phyloP scores from a whole-genome alignment of 2,797 vertebrate genomes.

The Myotis vivesi region DNA sequence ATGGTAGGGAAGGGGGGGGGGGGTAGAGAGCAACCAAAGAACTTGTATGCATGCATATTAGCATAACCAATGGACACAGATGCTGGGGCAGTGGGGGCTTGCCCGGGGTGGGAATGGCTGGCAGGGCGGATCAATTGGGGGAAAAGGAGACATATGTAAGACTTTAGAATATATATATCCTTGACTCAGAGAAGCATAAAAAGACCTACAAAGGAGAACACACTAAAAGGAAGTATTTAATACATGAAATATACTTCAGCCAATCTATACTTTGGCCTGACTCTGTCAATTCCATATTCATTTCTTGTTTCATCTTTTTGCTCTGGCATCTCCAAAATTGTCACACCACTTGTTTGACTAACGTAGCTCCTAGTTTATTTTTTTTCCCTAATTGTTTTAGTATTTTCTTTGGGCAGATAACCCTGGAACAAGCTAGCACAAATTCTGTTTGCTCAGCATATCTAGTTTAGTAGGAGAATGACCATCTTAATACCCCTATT shows the following conservation, averaged over 20 bases:
- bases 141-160: too few species aligned
- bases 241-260: not conserved
- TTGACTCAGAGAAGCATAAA: not conserved
- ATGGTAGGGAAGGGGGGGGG: too few species aligned
- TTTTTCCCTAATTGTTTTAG: not conserved
- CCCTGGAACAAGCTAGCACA: not conserved
- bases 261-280: not conserved
- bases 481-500: not conserved
- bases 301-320: not conserved
- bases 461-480: not conserved
- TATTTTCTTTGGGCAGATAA: not conserved
- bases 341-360: not conserved
- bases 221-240: not conserved
- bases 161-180: too few species aligned
- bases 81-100: too few species aligned
- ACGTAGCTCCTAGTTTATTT: not conserved
- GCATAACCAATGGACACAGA: too few species aligned
- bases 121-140: too few species aligned
- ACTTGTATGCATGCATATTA: too few species aligned
- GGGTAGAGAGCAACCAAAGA: too few species aligned
- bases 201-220: not conserved
- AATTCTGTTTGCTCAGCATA: not conserved
- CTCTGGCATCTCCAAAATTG: not conserved
- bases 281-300: not conserved
- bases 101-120: too few species aligned